Percentiles rank a stretch among this genome's conserved stretches.
Evolutionary conservation across 2,113 vertebrate genomes (phyloP).

Genomic region (Mastomys natalensis): DNA sequence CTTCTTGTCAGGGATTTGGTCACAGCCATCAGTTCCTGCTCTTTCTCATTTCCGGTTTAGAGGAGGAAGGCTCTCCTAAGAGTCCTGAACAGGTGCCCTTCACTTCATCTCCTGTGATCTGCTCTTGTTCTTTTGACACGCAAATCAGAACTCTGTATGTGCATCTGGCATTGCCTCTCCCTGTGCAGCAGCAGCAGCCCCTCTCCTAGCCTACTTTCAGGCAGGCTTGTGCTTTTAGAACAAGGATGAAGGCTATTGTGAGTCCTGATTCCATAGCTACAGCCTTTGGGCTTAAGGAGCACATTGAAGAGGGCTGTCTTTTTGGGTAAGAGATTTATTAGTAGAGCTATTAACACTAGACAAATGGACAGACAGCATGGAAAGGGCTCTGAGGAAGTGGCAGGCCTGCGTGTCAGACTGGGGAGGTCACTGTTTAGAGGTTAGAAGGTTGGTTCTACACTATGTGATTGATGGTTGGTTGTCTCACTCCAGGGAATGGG

Average conservation of each 20-base stretch:
- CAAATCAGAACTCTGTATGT: neutral
- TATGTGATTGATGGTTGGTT: neutral
- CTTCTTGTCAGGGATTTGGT: neutral
- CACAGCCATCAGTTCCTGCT: neutral
- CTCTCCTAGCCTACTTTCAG: neutral
- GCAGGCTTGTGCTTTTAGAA: neutral
- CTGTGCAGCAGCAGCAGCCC: neutral
- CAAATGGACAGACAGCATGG: neutral
- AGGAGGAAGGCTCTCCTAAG: neutral
- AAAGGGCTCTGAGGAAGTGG: neutral
- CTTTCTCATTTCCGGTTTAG: too few relatives aligned
- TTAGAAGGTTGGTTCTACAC: neutral
- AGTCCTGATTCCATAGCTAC: neutral
- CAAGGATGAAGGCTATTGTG: neutral
- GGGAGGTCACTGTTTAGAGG: neutral
- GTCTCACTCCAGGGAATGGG: neutral
- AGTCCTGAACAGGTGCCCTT: neutral
- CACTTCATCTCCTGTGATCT: neutral
- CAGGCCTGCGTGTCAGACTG: neutral
- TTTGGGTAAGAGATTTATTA: neutral
- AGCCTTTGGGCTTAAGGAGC: neutral
- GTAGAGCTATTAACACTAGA: neutral
- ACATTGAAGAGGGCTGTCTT: neutral
- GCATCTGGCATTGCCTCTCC: rapidly evolving
- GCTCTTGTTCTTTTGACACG: neutral